Evolutionary conservation across 2,113 vertebrate genomes (phyloP).

Genomic region (Burhinus oedicnemus): DNA sequence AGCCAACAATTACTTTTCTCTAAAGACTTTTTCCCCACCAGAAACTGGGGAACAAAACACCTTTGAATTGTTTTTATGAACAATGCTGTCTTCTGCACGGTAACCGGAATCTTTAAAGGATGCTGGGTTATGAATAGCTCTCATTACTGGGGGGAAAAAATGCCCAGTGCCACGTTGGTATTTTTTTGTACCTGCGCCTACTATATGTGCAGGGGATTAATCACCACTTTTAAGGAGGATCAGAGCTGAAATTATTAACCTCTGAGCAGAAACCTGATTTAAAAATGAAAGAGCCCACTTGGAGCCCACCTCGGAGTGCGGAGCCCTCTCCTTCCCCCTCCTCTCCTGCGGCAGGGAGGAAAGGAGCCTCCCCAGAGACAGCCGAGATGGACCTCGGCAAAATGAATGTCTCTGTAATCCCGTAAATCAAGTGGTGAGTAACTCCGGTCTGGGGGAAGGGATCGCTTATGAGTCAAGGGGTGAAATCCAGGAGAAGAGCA

Average conservation of each 20-base stretch:
- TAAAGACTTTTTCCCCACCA: conserved; percentile 8
- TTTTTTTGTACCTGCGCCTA: not conserved
- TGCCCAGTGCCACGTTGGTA: not conserved
- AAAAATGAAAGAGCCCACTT: not conserved
- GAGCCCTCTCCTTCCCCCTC: not conserved
- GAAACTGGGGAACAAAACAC: conserved; percentile 23
- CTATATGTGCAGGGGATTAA: not conserved
- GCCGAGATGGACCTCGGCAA: not conserved
- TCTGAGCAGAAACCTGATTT: not conserved
- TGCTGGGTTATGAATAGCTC: conserved; percentile 29
- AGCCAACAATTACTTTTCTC: conserved; percentile 47
- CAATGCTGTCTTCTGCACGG: not conserved
- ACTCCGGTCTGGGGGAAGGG: not conserved
- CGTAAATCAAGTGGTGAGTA: not conserved
- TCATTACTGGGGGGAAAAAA: not conserved
- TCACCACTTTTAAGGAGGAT: not conserved
- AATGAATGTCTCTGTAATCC: not conserved
- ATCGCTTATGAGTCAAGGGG: not conserved
- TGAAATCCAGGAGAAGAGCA: not conserved
- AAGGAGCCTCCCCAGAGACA: not conserved
- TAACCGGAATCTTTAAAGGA: not conserved
- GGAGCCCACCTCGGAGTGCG: not conserved
- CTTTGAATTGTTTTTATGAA: not conserved
- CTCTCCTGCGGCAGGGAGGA: not conserved
- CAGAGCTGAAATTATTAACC: not conserved